Evolutionary conservation across 30 jellyfish, hydroid and myxozoan genomes (phyloP).

Genomic region (Cassiopea xamachana): DNA sequence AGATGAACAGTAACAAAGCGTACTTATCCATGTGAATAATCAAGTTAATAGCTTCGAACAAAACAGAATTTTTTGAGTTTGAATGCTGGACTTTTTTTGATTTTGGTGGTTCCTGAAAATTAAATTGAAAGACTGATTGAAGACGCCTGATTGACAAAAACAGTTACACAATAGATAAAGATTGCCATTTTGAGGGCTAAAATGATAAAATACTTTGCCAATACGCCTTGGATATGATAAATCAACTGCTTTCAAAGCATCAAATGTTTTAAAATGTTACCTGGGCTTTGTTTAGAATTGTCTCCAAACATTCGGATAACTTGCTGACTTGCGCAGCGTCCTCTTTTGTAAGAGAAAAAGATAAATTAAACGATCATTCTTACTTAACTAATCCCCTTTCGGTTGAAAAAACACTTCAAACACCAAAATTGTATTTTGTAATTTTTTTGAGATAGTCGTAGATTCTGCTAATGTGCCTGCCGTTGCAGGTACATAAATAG

Average conservation of each 20-base stretch:
- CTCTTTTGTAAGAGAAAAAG: conserved; percentile 23
- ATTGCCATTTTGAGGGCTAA: too few relatives aligned
- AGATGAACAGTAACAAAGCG: background rate
- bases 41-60: conserved; percentile 91
- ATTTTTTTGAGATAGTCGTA: too few relatives aligned
- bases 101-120: conserved; percentile 93
- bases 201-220: too few relatives aligned
- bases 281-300: conserved; percentile 93
- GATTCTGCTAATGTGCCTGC: too few relatives aligned
- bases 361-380: background rate
- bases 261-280: conserved; percentile 33
- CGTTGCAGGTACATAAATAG: too few relatives aligned
- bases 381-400: too few relatives aligned
- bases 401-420: too few relatives aligned
- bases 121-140: background rate
- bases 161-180: background rate
- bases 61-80: conserved; percentile 88
- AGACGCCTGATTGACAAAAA: background rate
- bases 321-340: conserved; percentile 94
- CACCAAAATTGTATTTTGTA: too few relatives aligned
- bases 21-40: conserved; percentile 93
- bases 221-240: too few relatives aligned
- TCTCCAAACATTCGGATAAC: conserved; percentile 89
- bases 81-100: conserved; percentile 97
- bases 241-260: background rate